A percentile compares a stretch with the other conserved stretches of the same genome.
Conservation (phyloP, 2,888 invertebrate genomes). For the Steromphala cineraria region DNA sequence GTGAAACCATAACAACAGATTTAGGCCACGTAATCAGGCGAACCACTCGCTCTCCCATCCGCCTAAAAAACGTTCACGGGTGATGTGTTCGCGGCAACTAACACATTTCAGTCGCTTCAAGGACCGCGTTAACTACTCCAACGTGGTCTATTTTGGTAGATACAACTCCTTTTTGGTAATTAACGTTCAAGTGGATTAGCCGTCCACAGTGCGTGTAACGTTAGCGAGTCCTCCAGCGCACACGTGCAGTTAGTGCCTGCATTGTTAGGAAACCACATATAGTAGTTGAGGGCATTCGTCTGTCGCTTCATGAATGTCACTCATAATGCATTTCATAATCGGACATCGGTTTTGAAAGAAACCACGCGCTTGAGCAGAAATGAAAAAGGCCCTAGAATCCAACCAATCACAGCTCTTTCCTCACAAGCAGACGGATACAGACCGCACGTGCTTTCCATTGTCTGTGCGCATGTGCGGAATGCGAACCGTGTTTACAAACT, state of each 20-base stretch:
- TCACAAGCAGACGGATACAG: neutral
- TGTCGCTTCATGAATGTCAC: neutral
- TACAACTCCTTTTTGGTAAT: neutral
- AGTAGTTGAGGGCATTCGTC: neutral
- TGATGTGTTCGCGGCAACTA: too few relatives aligned
- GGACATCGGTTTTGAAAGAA: neutral
- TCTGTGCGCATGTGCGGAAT: conserved; percentile 8
- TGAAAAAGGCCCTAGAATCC: neutral
- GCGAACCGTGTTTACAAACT: neutral
- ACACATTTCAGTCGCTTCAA: too few relatives aligned
- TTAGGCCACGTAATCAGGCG: neutral
- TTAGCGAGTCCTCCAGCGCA: neutral
- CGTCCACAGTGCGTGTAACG: neutral
- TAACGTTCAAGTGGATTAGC: neutral
- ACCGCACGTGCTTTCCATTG: neutral
- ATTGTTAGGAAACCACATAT: neutral
- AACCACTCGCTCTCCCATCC: too few relatives aligned
- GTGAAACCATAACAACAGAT: neutral
- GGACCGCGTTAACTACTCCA: too few relatives aligned
- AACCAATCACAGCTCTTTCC: neutral
- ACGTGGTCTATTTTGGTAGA: too few relatives aligned
- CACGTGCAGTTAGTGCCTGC: neutral
- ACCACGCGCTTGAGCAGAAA: neutral
- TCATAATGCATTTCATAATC: neutral
- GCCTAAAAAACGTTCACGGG: too few relatives aligned